A percentile compares a stretch with the other conserved stretches of the same genome.
phyloP scores from a whole-genome alignment of 53 echinoderm and acorn worm species.

The Echinometra lucunter region DNA sequence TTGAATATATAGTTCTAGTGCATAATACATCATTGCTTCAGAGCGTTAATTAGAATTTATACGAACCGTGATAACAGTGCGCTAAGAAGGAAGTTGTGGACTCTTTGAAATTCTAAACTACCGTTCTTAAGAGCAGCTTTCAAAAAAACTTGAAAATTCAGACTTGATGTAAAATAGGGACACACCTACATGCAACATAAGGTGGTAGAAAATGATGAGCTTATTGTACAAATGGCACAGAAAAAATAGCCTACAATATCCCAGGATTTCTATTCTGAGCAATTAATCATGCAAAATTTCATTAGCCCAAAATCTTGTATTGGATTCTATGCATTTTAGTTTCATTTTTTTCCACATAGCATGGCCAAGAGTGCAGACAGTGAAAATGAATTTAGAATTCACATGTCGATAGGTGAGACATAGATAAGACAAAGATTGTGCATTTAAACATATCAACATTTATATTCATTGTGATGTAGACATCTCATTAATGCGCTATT shows the following conservation, averaged over 20 bases:
- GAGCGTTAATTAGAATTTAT: neutral
- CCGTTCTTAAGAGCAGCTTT: neutral
- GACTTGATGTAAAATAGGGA: neutral
- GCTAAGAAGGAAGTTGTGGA: too few species aligned
- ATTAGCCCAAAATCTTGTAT: neutral
- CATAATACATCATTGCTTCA: slow-evolving; percentile 20
- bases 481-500: neutral
- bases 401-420: neutral
- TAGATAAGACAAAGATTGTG: neutral
- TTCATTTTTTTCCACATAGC: neutral
- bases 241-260: neutral
- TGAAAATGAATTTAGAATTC: neutral
- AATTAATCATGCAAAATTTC: neutral
- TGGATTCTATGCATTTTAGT: neutral
- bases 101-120: neutral
- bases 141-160: neutral
- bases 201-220: too few species aligned
- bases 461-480: too few species aligned
- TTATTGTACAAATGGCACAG: neutral
- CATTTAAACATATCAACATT: neutral
- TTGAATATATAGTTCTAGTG: slow-evolving; percentile 52
- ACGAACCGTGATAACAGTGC: neutral
- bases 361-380: neutral
- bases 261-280: neutral
- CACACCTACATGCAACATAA: neutral